A percentile compares a stretch with the other conserved stretches of the same genome.
These are phyloP conservation scores for Thumatha senex DNA, from an alignment of 2,888 invertebrate species.

Conservation along the genomic window DNA sequence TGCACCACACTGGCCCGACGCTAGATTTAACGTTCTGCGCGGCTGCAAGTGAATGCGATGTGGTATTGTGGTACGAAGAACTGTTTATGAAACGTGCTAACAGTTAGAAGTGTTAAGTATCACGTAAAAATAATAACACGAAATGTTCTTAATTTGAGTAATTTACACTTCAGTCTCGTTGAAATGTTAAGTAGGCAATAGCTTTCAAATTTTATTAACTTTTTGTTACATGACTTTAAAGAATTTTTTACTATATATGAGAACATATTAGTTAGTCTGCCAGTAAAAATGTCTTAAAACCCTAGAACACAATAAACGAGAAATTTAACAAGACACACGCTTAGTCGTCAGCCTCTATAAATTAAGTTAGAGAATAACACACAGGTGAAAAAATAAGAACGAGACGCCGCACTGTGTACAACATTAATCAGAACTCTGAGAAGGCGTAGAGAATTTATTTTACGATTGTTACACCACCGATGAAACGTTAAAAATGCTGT, in stretches of 20 bases:
- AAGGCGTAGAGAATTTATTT: slow-evolving; percentile 83
- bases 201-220: not conserved
- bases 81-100: too few species aligned
- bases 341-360: slow-evolving; percentile 63
- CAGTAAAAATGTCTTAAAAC: slow-evolving; percentile 14
- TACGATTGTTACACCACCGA: slow-evolving; percentile 81
- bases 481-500: slow-evolving; percentile 83
- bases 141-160: too few species aligned
- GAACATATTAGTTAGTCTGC: not conserved
- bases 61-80: too few species aligned
- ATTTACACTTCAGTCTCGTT: too few species aligned
- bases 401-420: slow-evolving; percentile 72
- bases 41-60: too few species aligned
- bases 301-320: slow-evolving; percentile 31
- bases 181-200: not conserved
- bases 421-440: slow-evolving; percentile 82
- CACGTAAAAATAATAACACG: too few species aligned
- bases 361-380: slow-evolving; percentile 74
- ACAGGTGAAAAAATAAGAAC: slow-evolving; percentile 70
- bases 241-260: too few species aligned
- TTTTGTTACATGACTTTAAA: not conserved
- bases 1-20: too few species aligned
- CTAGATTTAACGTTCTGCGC: too few species aligned
- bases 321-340: slow-evolving; percentile 44
- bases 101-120: too few species aligned